These are phyloP conservation scores for Pyrochroa serraticornis DNA, from an alignment of 2,888 invertebrate genomes.

Conservation along the genomic window DNA sequence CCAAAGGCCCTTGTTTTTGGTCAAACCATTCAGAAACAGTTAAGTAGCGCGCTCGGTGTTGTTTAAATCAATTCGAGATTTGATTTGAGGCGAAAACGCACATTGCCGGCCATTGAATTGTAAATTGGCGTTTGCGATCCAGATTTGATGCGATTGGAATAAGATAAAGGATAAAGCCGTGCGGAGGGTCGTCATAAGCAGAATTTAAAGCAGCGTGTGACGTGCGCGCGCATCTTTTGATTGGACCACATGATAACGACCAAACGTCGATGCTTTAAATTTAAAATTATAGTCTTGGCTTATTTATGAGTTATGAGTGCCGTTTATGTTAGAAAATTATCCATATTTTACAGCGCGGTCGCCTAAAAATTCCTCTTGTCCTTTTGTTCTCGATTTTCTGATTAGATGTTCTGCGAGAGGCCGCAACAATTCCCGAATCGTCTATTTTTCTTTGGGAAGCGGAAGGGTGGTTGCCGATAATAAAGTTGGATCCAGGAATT, in stretches of 20 bases:
- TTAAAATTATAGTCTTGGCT: conserved; percentile 45
- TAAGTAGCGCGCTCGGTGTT: background rate
- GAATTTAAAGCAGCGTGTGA: conserved; percentile 42
- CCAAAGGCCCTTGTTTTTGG: too few relatives aligned
- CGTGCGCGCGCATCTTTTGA: conserved; percentile 43
- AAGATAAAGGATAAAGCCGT: conserved; percentile 23
- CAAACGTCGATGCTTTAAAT: conserved; percentile 44
- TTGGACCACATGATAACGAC: conserved; percentile 42
- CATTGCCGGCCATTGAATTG: conserved; percentile 40
- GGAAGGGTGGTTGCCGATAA: background rate
- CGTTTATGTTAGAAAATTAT: conserved; percentile 47
- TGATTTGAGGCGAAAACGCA: background rate
- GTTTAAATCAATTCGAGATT: conserved; percentile 3
- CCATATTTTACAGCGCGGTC: conserved; percentile 33
- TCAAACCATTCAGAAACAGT: background rate
- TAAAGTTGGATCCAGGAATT: background rate
- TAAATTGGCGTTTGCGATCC: conserved; percentile 45
- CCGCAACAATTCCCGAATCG: background rate
- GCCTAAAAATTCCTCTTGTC: conserved; percentile 2
- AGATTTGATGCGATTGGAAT: conserved; percentile 45
- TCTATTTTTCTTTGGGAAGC: too few relatives aligned
- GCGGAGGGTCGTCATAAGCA: conserved; percentile 37
- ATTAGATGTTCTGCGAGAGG: background rate
- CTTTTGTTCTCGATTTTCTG: background rate
- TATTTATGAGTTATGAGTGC: conserved; percentile 47